Conservation (phyloP, 2,113 vertebrate genomes). For the Nyctereutes procyonoides region DNA sequence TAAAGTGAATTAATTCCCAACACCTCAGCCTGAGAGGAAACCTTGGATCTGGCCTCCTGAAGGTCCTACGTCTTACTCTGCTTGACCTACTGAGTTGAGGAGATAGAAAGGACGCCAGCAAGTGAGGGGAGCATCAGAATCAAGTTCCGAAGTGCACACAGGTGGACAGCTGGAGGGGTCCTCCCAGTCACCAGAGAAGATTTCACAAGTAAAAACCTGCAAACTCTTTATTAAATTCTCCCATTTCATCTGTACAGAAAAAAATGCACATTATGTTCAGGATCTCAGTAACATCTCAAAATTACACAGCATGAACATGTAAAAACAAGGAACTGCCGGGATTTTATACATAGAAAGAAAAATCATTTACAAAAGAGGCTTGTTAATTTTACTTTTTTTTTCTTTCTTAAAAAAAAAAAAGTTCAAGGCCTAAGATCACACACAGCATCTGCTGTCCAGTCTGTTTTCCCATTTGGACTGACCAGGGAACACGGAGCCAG, state of each 20-base stretch:
- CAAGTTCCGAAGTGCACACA: background rate
- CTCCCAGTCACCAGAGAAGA: constrained; percentile 71
- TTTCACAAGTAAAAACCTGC: constrained; percentile 93
- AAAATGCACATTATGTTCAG: constrained; percentile 92
- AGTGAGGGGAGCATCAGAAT: background rate
- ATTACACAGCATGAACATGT: constrained; percentile 92
- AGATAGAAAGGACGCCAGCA: no score
- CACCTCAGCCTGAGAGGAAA: background rate
- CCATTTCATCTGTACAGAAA: constrained; percentile 96
- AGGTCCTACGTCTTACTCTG: background rate
- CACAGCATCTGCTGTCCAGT: constrained; percentile 49
- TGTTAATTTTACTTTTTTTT: constrained; percentile 82
- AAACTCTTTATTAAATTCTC: constrained; percentile 97
- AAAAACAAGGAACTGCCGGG: constrained; percentile 85
- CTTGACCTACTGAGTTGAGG: background rate
- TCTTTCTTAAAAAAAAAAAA: constrained; percentile 71
- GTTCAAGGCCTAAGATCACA: constrained; percentile 70
- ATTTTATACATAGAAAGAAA: constrained; percentile 89
- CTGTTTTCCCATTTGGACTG: background rate
- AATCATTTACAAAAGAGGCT: constrained; percentile 87
- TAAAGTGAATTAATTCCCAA: background rate
- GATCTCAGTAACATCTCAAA: constrained; percentile 91
- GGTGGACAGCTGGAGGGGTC: background rate
- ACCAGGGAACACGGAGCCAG: background rate
- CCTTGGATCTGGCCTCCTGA: background rate